These are phyloP conservation scores for Gobiocypris rarus DNA, from an alignment of 2,113 vertebrate genomes.

Conservation along the genomic window DNA sequence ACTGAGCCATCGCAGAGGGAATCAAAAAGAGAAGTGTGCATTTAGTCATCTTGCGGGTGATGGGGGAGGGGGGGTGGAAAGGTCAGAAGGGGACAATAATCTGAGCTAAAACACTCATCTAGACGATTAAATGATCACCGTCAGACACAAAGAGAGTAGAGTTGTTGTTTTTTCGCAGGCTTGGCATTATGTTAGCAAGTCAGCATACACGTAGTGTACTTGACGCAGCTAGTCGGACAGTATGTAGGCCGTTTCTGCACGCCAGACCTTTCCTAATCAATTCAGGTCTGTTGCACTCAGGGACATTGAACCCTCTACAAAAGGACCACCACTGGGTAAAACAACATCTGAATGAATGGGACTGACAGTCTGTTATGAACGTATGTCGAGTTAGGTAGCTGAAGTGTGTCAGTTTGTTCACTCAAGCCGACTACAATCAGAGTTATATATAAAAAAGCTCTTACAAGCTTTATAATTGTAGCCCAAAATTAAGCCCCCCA, in stretches of 20 bases:
- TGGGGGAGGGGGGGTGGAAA: not conserved
- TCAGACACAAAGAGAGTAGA: not conserved
- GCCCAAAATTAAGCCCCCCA: too few relatives aligned
- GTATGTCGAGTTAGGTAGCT: not conserved
- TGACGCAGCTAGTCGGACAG: not conserved
- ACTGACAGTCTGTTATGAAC: not conserved
- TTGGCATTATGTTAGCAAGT: not conserved
- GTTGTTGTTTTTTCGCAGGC: not conserved
- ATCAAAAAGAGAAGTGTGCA: not conserved
- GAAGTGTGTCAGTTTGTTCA: conserved; percentile 19
- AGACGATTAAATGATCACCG: not conserved
- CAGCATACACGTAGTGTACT: not conserved
- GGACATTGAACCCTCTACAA: not conserved
- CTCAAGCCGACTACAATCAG: too few relatives aligned
- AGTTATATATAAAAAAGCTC: too few relatives aligned
- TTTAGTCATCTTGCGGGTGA: not conserved
- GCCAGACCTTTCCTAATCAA: not conserved
- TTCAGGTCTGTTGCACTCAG: conserved; percentile 21
- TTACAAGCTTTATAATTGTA: too few relatives aligned
- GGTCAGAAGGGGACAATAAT: not conserved
- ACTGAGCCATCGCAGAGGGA: not conserved
- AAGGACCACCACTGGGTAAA: conserved; percentile 33
- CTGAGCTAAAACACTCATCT: not conserved
- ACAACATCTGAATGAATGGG: not conserved
- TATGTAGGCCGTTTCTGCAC: not conserved